Evolutionary conservation across 2,888 invertebrate species (phyloP), one percentile per base, ranked within the genome.

Genomic region (Cryptosula pallasiana): DNA sequence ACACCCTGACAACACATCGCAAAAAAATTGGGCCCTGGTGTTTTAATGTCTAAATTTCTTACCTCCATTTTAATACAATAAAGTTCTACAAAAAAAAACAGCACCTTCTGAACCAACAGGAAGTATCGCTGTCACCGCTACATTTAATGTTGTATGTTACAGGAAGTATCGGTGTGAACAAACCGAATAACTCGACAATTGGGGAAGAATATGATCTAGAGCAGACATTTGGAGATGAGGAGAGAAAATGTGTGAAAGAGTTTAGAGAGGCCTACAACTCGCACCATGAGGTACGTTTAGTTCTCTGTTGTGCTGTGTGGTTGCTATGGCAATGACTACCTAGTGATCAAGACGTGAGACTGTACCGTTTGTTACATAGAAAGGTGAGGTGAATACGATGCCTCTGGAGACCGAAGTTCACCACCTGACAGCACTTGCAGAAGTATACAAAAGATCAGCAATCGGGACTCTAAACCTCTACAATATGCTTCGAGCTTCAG

Each of bases 191-290:
- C 20, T 13, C 5, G 5, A 45, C 5, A 13, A n/a, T 5, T 16
- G 63, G 27, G 16, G 63, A 63, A 13, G 63, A 63, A 16, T 32
- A 13, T 63, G 63, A 63, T 32, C 32, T 63, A 16, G 32, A 25
- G 9, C 63, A 63, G 32, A 63, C 63, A 34, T 63, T 63, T 32
- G 63, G 63, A 29, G 63, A 63, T 63, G 63, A 63, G 13, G 63
- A 63, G 32, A 27, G 63, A 27, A 63, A 63, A 63, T 63, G 63
- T 63, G 63, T 63, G 29, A 63, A 63, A n/a, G 63, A 63, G n/a
- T 63, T 63, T 27, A 20, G 34, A 13, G 63, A 63, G 32, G 63
- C 63, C 3, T 63, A 63, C 34, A 34, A 63, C 32, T 27, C 63
- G 5, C 32, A 63, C 32, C 2, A 2, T 32, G 13, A 63, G 63